Evolutionary conservation across 2,888 invertebrate species (phyloP).

Genomic region (Cantharis rufa): DNA sequence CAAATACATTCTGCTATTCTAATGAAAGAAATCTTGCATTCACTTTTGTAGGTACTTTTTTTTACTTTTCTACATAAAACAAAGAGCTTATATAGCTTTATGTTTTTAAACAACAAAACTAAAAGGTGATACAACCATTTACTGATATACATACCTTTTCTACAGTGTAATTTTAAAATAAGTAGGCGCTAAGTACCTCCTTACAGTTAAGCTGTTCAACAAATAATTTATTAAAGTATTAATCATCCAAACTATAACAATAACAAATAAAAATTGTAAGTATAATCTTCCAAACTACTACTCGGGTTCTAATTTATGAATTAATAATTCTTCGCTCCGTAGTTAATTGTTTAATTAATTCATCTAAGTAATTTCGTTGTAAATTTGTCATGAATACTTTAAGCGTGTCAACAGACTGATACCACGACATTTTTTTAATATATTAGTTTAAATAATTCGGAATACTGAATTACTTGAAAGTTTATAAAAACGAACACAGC

Average conservation of each 20-base stretch:
- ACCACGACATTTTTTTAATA: neutral
- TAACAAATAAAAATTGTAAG: neutral
- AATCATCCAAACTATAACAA: neutral
- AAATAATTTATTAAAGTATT: neutral
- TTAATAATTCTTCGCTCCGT: neutral
- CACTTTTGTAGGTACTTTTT: constrained; percentile 10
- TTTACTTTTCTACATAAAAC: constrained; percentile 9
- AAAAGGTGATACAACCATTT: neutral
- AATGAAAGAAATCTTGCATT: constrained; percentile 12
- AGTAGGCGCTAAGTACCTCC: neutral
- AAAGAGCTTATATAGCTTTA: neutral
- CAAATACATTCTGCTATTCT: constrained; percentile 9
- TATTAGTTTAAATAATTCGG: too few species aligned
- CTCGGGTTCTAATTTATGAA: neutral
- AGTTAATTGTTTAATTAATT: neutral
- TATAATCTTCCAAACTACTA: neutral
- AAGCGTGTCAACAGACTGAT: neutral
- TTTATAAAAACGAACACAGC: too few species aligned
- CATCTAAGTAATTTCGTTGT: neutral
- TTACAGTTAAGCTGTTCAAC: neutral
- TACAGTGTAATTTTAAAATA: neutral
- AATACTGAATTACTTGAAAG: too few species aligned
- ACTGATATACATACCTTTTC: neutral
- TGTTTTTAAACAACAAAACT: neutral
- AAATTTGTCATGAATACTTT: neutral